phyloP scores from a whole-genome alignment of 1,140 invertebrate genomes.

The Oedothorax gibbosus region DNA sequence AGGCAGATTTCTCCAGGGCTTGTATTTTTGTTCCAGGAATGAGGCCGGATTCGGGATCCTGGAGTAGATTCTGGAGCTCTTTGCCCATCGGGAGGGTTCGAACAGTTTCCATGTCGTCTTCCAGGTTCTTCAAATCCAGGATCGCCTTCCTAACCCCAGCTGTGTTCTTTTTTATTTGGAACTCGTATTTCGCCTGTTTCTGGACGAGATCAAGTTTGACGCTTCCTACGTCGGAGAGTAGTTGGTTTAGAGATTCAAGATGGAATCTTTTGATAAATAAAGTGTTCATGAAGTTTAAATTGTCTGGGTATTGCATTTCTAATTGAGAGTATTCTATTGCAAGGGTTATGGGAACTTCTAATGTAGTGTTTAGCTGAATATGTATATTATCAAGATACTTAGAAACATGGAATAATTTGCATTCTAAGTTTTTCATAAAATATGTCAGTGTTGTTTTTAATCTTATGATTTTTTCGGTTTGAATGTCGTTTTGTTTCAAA shows the following conservation, averaged over 20 bases:
- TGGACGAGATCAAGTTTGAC: not conserved
- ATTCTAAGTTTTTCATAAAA: not conserved
- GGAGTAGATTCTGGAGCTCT: constrained; percentile 19
- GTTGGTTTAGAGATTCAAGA: constrained; percentile 15
- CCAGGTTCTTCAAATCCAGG: not conserved
- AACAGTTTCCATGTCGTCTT: not conserved
- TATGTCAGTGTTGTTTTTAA: not conserved
- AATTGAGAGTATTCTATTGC: not conserved
- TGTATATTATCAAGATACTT: constrained; percentile 2
- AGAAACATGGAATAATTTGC: not conserved
- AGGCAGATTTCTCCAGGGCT: not conserved
- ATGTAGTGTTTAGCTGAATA: not conserved
- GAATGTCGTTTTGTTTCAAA: not conserved
- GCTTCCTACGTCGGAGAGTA: not conserved
- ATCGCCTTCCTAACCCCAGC: not conserved
- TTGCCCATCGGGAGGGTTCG: not conserved
- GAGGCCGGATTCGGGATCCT: constrained; percentile 10
- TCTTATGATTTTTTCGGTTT: not conserved
- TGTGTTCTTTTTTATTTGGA: constrained; percentile 21
- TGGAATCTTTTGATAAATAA: constrained; percentile 13
- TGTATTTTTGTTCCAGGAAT: constrained; percentile 7
- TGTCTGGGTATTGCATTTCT: constrained; percentile 10
- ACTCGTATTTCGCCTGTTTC: not conserved
- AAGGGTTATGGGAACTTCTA: not conserved
- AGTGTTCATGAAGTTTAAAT: not conserved